Evolutionary conservation across 2,797 vertebrate genomes (phyloP).

Genomic region (Cynodonichthys magdalenae): DNA sequence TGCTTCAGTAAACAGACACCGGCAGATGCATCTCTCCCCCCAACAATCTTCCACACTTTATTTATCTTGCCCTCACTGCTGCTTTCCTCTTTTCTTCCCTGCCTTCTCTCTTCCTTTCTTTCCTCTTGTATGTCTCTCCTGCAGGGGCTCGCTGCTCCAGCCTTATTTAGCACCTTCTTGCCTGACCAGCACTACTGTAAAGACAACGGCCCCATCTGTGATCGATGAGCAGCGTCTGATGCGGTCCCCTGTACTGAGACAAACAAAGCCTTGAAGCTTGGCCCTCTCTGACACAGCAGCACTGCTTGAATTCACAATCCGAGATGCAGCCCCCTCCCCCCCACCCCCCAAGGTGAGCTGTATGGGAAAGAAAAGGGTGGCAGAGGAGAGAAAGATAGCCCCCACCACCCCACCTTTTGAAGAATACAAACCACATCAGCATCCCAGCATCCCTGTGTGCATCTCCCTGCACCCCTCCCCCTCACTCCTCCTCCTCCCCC

Average conservation of each 20-base stretch:
- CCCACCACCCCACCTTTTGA: conserved; percentile 2
- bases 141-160: conserved; percentile 57
- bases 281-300: conserved; percentile 29
- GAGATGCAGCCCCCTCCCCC: background rate
- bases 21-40: conserved; percentile 62
- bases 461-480: conserved; percentile 42
- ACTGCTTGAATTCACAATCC: conserved; percentile 16
- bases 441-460: conserved; percentile 67
- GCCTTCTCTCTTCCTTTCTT: conserved; percentile 15
- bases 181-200: conserved; percentile 64
- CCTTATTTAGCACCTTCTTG: conserved; percentile 67
- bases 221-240: conserved; percentile 77
- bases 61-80: conserved; percentile 60
- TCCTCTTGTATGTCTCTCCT: conserved; percentile 33
- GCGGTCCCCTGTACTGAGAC: conserved; percentile 69
- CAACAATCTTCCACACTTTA: conserved; percentile 61
- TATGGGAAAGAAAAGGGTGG: conserved; percentile 1
- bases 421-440: conserved; percentile 68
- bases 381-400: conserved; percentile 29
- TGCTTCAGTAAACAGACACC: conserved; percentile 82
- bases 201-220: conserved; percentile 73
- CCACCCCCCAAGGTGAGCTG: conserved; percentile 48
- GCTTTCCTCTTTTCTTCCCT: conserved; percentile 23
- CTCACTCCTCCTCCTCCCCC: background rate
- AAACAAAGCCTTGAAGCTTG: conserved; percentile 65